A percentile compares a stretch with the other conserved stretches of the same genome.
Conservation (phyloP, 2,113 vertebrate genomes). For the Naja naja region DNA sequence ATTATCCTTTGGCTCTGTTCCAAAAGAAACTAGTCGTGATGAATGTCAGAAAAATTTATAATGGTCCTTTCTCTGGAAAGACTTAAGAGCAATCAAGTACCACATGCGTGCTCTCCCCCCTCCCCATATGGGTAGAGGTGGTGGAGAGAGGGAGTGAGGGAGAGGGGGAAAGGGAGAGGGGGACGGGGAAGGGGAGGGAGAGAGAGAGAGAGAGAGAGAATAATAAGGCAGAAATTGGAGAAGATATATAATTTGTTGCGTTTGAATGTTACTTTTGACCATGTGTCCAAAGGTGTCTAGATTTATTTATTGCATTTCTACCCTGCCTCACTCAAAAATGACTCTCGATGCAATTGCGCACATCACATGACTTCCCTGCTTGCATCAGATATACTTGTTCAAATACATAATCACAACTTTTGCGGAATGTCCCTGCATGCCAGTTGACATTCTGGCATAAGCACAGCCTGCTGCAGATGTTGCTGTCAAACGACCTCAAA, state of each 20-base stretch:
- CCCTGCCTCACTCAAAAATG: not conserved
- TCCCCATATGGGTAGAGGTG: not conserved
- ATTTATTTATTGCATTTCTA: not conserved
- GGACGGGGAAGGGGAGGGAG: constrained; percentile 13
- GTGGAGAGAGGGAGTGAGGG: not conserved
- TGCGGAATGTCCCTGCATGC: not conserved
- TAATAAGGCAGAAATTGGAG: not conserved
- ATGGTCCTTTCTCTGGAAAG: constrained; percentile 60
- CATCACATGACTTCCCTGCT: not conserved
- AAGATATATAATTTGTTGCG: not conserved
- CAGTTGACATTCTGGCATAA: not conserved
- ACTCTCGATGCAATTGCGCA: not conserved
- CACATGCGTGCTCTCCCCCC: not conserved
- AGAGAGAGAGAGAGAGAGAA: constrained; percentile 22
- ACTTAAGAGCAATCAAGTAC: constrained; percentile 52
- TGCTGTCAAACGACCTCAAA: not conserved
- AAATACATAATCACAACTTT: not conserved
- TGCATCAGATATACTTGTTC: not conserved
- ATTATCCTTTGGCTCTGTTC: constrained; percentile 67
- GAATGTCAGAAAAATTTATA: constrained; percentile 74
- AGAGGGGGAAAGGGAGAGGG: not conserved
- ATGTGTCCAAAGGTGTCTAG: not conserved
- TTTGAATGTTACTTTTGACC: constrained; percentile 15
- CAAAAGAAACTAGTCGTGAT: constrained; percentile 74
- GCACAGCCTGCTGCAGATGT: not conserved